Conservation (phyloP, 23 tunicate genomes). For the Aplidium turbinatum region DNA sequence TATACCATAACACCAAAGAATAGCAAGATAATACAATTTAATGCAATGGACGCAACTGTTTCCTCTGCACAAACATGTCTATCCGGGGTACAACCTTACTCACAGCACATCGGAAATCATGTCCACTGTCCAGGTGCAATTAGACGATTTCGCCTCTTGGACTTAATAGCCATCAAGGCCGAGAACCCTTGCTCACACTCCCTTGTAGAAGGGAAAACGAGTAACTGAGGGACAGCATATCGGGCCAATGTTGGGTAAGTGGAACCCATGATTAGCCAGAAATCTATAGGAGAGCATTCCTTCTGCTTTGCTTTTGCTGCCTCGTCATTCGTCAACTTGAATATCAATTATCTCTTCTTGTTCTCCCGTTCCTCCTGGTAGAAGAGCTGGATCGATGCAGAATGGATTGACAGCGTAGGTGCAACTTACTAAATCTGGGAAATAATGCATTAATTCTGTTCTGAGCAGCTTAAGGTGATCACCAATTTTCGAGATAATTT, state of each 20-base stretch:
- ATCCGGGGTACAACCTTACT: conserved; percentile 29
- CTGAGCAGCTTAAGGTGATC: conserved; percentile 41
- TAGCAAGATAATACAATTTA: conserved; percentile 23
- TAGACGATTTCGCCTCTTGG: conserved; percentile 61
- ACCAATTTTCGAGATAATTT: conserved; percentile 38
- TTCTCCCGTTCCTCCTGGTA: conserved; percentile 49
- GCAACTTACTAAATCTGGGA: conserved; percentile 56
- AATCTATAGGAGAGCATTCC: conserved; percentile 64
- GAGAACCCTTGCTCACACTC: conserved; percentile 71
- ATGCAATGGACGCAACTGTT: conserved; percentile 22
- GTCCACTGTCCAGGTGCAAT: conserved; percentile 39
- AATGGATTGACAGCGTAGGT: conserved; percentile 52
- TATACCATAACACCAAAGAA: conserved; percentile 33
- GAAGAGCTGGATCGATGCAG: conserved; percentile 50
- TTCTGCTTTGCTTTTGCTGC: conserved; percentile 52
- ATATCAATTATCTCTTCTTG: conserved; percentile 58
- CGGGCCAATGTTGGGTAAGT: conserved; percentile 49
- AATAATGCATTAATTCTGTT: conserved; percentile 58
- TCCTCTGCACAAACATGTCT: conserved; percentile 20
- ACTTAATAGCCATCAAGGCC: conserved; percentile 41
- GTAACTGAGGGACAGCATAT: conserved; percentile 55
- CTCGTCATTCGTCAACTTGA: conserved; percentile 54
- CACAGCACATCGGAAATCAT: conserved; percentile 48
- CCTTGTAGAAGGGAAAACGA: conserved; percentile 52
- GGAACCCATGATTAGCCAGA: conserved; percentile 57